Evolutionary conservation across 2,113 vertebrate genomes (phyloP), one percentile per base, ranked within the genome.

Genomic region (Lepisosteus osseus): DNA sequence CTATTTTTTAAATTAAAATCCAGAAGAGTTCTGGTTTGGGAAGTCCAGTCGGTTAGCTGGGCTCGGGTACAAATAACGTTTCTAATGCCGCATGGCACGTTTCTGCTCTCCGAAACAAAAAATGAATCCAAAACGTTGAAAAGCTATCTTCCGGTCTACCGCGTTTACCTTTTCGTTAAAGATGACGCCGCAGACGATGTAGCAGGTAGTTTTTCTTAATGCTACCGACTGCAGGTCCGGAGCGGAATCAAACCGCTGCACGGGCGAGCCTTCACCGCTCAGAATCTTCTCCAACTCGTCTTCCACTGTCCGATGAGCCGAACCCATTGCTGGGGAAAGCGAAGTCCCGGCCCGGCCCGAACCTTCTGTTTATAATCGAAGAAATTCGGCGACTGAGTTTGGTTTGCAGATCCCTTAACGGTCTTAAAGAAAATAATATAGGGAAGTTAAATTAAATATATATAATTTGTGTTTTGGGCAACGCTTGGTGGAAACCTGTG

Each of bases 171-270:
- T 82, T 0, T 82, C 70, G 47, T 91, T 92, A 72, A 93, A 89
- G 81, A 93, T 84, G 67, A 93, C 78, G 0, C 69, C 90, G 0
- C 87, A 72, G 54, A 92, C 90, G 43, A 93, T 90, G 81, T 91
- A 93, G 57, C 88, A 89, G 12, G 87, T 82, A 13, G 69, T 89
- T 76, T 88, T 93, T 77, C 76, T 90, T 68, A 93, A 82, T 2
- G 79, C 70, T 0, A 87, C 90, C 0, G 90, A 79, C 61, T 86
- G 84, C 72, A 84, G 79, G 4, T 89, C 90, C 67, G 83, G 67
- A 4, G 77, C 75, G 0, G 81, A 67, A 14, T 89, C 89, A 43
- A 81, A 81, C 0, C 54, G 41, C 0, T 42, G 77, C 41, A 92
- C 84, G 74, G 90, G 86, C 41, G 82, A 82, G 44, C 89, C 91